Evolutionary conservation across 2,888 invertebrate genomes (phyloP).

Genomic region (Macrosoma leucophasiata): DNA sequence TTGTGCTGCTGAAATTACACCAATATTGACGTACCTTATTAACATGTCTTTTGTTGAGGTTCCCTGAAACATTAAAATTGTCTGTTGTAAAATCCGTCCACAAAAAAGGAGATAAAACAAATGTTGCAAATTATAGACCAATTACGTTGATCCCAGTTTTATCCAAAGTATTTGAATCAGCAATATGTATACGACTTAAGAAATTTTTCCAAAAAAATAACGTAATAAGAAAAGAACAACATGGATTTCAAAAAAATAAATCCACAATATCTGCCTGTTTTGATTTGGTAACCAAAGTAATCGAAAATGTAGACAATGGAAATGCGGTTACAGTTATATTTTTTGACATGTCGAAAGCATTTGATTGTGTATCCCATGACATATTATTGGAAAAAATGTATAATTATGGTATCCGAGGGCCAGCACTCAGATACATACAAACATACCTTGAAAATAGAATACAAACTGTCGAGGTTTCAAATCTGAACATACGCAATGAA

Average conservation of each 20-base stretch:
- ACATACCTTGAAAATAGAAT: no score
- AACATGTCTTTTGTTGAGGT: constrained; percentile 7
- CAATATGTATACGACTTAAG: neutral
- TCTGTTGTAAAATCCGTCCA: neutral
- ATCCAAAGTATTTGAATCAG: constrained; percentile 3
- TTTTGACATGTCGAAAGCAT: constrained; percentile 3
- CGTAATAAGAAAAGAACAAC: neutral
- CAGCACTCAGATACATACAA: neutral
- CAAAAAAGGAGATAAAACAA: neutral
- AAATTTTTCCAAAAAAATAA: constrained; percentile 1
- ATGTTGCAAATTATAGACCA: constrained; percentile 1
- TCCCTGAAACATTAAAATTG: neutral
- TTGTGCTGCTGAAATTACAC: constrained; percentile 5
- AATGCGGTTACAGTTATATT: neutral
- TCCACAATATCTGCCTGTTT: constrained; percentile 1
- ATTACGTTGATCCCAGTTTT: constrained; percentile 1
- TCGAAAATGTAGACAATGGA: neutral
- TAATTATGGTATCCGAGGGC: neutral
- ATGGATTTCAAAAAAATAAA: constrained; percentile 3
- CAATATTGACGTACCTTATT: constrained; percentile 5
- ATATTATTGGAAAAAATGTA: neutral
- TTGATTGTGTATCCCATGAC: constrained; percentile 2
- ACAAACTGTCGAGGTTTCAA: no score
- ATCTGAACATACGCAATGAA: no score
- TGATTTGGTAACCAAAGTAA: neutral